Conservation (phyloP, 2,797 vertebrate species). For the Melanotaenia parkinsoni region DNA sequence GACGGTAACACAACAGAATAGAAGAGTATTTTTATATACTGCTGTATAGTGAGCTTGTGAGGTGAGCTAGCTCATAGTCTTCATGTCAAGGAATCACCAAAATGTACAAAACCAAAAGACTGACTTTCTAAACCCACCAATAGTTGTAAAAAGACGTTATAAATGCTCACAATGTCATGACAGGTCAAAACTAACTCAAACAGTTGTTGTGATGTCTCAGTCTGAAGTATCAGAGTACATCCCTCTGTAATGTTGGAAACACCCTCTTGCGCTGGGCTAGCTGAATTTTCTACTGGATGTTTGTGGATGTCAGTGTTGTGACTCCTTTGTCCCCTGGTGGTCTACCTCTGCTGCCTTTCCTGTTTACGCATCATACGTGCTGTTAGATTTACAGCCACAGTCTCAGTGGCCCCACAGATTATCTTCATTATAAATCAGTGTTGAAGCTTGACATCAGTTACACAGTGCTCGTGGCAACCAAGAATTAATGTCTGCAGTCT, state of each 20-base stretch:
- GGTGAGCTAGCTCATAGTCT: not conserved
- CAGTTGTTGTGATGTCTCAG: not conserved
- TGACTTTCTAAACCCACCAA: not conserved
- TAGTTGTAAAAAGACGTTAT: not conserved
- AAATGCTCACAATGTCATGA: not conserved
- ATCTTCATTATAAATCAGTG: conserved; percentile 74
- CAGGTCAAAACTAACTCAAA: not conserved
- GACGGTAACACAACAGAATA: not conserved
- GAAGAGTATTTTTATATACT: not conserved
- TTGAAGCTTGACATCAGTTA: conserved; percentile 43
- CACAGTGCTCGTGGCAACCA: conserved; percentile 8
- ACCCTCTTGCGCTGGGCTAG: not conserved
- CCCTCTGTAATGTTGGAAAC: not conserved
- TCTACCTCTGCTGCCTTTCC: conserved; percentile 79
- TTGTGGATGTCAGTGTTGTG: conserved; percentile 41
- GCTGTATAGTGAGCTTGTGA: not conserved
- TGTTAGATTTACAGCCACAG: conserved; percentile 81
- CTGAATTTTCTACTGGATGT: conserved; percentile 37
- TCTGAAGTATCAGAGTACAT: not conserved
- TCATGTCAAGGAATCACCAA: not conserved
- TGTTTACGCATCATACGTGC: conserved; percentile 86
- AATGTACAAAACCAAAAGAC: not conserved
- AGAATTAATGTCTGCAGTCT: conserved; percentile 32
- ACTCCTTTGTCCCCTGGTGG: conserved; percentile 69
- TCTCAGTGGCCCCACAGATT: conserved; percentile 79